These are phyloP conservation scores for Sebastes diaconus DNA, from an alignment of 2,797 vertebrate species.

Conservation along the genomic window DNA sequence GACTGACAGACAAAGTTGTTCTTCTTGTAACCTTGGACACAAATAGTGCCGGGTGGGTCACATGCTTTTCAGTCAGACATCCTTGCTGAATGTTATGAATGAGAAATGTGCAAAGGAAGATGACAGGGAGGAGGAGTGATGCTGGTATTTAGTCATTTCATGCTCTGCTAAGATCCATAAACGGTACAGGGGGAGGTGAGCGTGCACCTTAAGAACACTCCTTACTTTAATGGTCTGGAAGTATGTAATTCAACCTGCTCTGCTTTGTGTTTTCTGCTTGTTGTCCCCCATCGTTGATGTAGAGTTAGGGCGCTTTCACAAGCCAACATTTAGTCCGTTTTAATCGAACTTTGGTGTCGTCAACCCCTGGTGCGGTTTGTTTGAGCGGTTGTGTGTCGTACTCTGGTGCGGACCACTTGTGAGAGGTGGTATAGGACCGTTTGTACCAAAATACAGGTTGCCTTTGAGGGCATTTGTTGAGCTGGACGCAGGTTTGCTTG, in stretches of 20 bases:
- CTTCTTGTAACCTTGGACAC: slow-evolving; percentile 30
- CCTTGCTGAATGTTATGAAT: slow-evolving; percentile 36
- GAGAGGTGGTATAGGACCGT: too few species aligned
- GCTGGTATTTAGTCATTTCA: slow-evolving; percentile 45
- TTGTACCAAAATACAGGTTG: too few species aligned
- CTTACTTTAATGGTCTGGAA: slow-evolving; percentile 13
- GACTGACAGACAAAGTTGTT: neutral
- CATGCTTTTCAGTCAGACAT: slow-evolving; percentile 19
- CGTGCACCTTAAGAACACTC: neutral
- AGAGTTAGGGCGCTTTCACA: neutral
- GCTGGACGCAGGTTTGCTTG: too few species aligned
- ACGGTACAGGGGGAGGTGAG: slow-evolving; percentile 3
- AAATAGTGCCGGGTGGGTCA: slow-evolving; percentile 3
- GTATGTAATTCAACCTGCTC: slow-evolving; percentile 16
- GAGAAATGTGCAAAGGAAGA: slow-evolving; percentile 22
- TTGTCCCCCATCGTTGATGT: neutral
- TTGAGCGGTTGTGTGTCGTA: too few species aligned
- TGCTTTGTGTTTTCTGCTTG: slow-evolving; percentile 1
- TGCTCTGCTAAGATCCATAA: slow-evolving; percentile 45
- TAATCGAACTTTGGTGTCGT: too few species aligned
- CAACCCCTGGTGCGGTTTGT: too few species aligned
- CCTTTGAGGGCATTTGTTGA: too few species aligned
- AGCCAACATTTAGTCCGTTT: too few species aligned
- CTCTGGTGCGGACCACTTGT: too few species aligned
- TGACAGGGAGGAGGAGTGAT: slow-evolving; percentile 19